These are phyloP conservation scores for Silurus asotus DNA, from an alignment of 2,113 vertebrate species.

Conservation along the genomic window DNA sequence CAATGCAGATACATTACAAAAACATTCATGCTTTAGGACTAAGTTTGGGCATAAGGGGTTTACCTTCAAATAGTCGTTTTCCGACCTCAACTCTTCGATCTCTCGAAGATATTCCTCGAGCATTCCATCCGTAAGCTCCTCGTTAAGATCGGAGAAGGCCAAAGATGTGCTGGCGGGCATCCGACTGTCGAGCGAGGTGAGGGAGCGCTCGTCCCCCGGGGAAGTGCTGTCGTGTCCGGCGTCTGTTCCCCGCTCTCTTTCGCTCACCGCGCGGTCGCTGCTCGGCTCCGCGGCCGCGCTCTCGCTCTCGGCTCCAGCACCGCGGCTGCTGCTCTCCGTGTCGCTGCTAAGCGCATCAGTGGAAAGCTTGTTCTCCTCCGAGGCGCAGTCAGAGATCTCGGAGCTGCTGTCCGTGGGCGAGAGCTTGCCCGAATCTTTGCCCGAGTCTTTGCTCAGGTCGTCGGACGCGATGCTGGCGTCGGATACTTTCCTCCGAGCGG, in stretches of 20 bases:
- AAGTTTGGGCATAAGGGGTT: neutral
- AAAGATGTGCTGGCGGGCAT: slow-evolving; percentile 88
- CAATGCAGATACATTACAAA: neutral
- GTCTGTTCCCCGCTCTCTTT: slow-evolving; percentile 65
- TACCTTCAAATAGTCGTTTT: slow-evolving; percentile 99
- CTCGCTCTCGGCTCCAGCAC: slow-evolving; percentile 66
- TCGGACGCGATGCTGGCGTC: slow-evolving; percentile 74
- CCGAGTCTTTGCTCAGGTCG: slow-evolving; percentile 73
- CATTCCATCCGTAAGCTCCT: slow-evolving; percentile 88
- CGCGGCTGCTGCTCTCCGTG: slow-evolving; percentile 76
- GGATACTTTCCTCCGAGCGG: slow-evolving; percentile 69
- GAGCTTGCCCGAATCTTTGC: slow-evolving; percentile 73
- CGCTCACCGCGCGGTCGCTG: slow-evolving; percentile 40
- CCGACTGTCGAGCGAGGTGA: slow-evolving; percentile 84
- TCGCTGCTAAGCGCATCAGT: slow-evolving; percentile 81
- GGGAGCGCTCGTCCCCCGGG: slow-evolving; percentile 81
- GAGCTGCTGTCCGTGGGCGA: slow-evolving; percentile 90
- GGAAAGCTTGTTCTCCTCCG: slow-evolving; percentile 84
- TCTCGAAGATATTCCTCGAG: slow-evolving; percentile 87
- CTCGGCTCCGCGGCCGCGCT: slow-evolving; percentile 54
- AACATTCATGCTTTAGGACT: neutral
- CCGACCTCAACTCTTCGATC: slow-evolving; percentile 93
- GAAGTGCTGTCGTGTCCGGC: slow-evolving; percentile 73
- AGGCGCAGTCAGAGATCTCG: slow-evolving; percentile 90
- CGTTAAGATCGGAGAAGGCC: slow-evolving; percentile 95